Conservation (phyloP, 2,797 vertebrate species). For the Decapterus maruadsi region DNA sequence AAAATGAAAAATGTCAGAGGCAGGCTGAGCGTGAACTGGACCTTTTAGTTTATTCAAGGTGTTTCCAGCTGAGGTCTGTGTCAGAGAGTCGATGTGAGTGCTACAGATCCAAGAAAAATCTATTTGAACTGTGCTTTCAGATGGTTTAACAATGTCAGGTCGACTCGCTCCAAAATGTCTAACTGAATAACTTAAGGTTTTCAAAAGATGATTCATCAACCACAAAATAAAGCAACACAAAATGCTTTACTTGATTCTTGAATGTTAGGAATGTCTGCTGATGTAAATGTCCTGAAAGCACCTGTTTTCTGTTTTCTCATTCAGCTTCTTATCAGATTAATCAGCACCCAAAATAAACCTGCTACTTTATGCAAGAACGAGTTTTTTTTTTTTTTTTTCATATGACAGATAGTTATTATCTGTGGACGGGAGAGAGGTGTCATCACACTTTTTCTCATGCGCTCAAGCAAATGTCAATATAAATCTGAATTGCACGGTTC, state of each 20-base stretch:
- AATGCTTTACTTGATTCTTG: not conserved
- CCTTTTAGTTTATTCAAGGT: slow-evolving; percentile 31
- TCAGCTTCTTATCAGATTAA: not conserved
- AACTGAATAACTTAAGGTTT: not conserved
- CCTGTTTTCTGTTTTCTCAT: not conserved
- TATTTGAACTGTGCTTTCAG: slow-evolving; percentile 16
- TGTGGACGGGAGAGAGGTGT: not conserved
- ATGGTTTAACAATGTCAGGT: slow-evolving; percentile 7
- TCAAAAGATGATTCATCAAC: not conserved
- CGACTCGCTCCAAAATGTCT: not conserved
- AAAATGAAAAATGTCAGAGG: slow-evolving; percentile 49
- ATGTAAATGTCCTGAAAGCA: not conserved
- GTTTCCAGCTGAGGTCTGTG: slow-evolving; percentile 11
- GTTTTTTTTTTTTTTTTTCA: not conserved
- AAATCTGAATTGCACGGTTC: not conserved
- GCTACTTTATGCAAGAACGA: not conserved
- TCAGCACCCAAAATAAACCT: not conserved
- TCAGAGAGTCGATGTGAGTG: slow-evolving; percentile 12
- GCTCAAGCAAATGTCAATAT: not conserved
- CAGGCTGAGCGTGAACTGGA: slow-evolving; percentile 28
- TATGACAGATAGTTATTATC: not conserved
- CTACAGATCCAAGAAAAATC: slow-evolving; percentile 1
- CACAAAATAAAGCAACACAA: not conserved
- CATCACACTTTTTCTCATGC: slow-evolving; percentile 5
- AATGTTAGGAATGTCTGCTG: slow-evolving; percentile 1